These are phyloP conservation scores for Siniperca knerii DNA, from an alignment of 2,113 vertebrate species.

Conservation along the genomic window DNA sequence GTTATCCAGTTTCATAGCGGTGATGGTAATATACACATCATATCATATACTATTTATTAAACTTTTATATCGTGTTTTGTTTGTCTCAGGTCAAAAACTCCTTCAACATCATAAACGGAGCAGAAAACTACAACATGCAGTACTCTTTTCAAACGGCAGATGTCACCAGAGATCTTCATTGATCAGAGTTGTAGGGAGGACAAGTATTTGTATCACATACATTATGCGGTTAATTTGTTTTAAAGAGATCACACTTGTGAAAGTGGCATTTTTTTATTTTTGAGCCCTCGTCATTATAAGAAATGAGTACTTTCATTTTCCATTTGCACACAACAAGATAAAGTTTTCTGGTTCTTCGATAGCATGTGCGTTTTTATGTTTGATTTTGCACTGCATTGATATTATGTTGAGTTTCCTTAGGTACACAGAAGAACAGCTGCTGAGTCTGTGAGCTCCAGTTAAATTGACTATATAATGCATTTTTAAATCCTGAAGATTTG, in stretches of 20 bases:
- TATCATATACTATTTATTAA: not conserved
- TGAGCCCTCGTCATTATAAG: not conserved
- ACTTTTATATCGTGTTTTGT: not conserved
- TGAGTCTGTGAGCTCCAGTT: not conserved
- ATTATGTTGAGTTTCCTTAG: not conserved
- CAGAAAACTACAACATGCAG: not conserved
- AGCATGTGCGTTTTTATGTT: not conserved
- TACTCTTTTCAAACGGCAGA: slow-evolving; percentile 36
- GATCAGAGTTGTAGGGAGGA: not conserved
- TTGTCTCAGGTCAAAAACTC: no score
- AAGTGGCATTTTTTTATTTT: not conserved
- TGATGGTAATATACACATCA: not conserved
- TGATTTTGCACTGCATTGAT: not conserved
- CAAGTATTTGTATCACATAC: no score
- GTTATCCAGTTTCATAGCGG: not conserved
- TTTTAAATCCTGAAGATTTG: not conserved
- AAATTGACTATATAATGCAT: not conserved
- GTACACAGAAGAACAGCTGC: not conserved
- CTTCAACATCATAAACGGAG: not conserved
- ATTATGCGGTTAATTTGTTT: not conserved
- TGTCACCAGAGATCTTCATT: slow-evolving; percentile 46
- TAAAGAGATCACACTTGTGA: not conserved
- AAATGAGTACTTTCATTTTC: not conserved
- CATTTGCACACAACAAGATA: not conserved
- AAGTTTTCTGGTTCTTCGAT: not conserved